Evolutionary conservation across 2,113 vertebrate species (phyloP).

Genomic region (Cyprinus carpio): DNA sequence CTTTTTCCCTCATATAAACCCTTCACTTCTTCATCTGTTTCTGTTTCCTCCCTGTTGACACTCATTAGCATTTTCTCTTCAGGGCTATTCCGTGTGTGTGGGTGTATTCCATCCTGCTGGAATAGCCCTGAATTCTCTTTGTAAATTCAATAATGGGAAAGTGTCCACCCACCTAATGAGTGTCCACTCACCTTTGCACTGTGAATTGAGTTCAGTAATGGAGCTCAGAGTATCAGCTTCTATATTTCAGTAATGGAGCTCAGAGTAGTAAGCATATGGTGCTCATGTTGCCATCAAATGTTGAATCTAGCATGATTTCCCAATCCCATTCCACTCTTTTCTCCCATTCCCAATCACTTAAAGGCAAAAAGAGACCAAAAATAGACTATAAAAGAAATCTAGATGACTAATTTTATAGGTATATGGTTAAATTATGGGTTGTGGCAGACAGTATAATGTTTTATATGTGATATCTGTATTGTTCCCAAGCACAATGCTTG

Average conservation of each 20-base stretch:
- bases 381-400: not conserved
- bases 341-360: not conserved
- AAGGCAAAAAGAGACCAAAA: conserved; percentile 1
- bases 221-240: no score
- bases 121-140: not conserved
- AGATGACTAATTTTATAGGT: not conserved
- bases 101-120: conserved; percentile 18
- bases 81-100: not conserved
- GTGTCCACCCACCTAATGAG: no score
- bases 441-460: conserved; percentile 29
- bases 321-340: not conserved
- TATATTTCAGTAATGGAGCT: not conserved
- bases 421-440: not conserved
- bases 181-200: no score
- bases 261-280: not conserved
- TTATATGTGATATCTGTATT: conserved; percentile 37
- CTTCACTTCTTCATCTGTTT: conserved; percentile 13
- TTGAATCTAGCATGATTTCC: not conserved
- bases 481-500: conserved; percentile 1
- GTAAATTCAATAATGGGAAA: not conserved
- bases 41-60: conserved; percentile 42
- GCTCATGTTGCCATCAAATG: not conserved
- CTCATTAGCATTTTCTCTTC: conserved; percentile 49
- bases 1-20: conserved; percentile 43
- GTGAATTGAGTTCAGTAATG: no score